phyloP scores from a whole-genome alignment of 2,113 vertebrate species.

The Aldabrachelys gigantea region DNA sequence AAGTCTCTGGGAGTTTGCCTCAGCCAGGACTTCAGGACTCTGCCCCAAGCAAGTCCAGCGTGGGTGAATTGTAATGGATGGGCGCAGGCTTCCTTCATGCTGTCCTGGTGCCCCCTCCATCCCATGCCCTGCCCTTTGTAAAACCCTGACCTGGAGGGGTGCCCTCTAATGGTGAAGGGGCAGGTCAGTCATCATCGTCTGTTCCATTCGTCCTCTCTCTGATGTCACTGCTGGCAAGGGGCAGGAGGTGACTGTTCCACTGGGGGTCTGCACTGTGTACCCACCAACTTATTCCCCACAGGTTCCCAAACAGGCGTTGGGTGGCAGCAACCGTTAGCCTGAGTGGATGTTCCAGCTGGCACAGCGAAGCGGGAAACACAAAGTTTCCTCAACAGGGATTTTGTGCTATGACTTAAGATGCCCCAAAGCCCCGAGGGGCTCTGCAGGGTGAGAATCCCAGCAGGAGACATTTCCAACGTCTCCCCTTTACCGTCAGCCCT shows the following conservation, averaged over 20 bases:
- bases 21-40: not conserved
- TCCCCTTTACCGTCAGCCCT: no score
- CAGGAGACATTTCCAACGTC: not conserved
- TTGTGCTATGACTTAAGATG: not conserved
- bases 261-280: no score
- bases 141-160: not conserved
- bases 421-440: not conserved
- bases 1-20: not conserved
- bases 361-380: not conserved
- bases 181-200: not conserved
- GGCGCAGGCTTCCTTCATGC: not conserved
- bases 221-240: not conserved
- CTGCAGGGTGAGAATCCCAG: not conserved
- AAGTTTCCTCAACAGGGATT: not conserved
- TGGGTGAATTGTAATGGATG: not conserved
- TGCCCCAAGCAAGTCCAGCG: not conserved
- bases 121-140: not conserved
- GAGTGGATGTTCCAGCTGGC: not conserved
- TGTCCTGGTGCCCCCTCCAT: not conserved
- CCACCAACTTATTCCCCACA: no score
- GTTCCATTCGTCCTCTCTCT: not conserved
- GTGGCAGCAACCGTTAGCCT: not conserved
- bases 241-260: not conserved
- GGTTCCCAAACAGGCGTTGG: no score
- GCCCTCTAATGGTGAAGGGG: not conserved